Percentiles rank a stretch among this genome's conserved stretches.
Conservation (phyloP, 1,140 invertebrate genomes). For the Drosophila lini region DNA sequence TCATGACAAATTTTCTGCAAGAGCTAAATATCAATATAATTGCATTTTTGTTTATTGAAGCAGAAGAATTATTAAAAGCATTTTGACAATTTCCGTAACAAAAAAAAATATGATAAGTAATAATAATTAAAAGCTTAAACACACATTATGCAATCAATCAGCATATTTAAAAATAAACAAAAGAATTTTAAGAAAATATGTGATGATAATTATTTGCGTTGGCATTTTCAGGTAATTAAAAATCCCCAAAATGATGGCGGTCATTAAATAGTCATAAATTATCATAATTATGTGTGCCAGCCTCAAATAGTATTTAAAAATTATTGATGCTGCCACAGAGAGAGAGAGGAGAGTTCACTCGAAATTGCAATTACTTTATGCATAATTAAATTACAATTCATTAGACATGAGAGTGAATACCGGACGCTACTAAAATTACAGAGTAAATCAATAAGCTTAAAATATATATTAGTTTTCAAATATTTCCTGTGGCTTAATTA, state of each 20-base stretch:
- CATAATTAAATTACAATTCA: conserved; percentile 71
- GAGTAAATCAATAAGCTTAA: conserved; percentile 14
- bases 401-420: conserved; percentile 16
- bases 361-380: conserved; percentile 57
- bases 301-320: conserved; percentile 12
- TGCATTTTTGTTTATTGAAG: neutral
- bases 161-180: neutral
- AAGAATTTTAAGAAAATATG: conserved; percentile 7
- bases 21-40: neutral
- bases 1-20: neutral
- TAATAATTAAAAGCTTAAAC: neutral
- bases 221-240: conserved; percentile 21
- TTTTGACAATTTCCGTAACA: neutral
- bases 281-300: conserved; percentile 14
- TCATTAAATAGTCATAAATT: conserved; percentile 40
- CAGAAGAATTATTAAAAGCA: neutral
- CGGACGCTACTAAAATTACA: conserved; percentile 24
- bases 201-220: neutral
- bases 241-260: conserved; percentile 11
- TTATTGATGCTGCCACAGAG: conserved; percentile 37
- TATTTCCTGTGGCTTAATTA: conserved; percentile 6
- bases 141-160: conserved; percentile 15
- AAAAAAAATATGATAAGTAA: neutral
- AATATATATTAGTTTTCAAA: conserved; percentile 6
- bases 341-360: neutral